Conservation (phyloP, 2,113 vertebrate species). For the Strix uralensis region DNA sequence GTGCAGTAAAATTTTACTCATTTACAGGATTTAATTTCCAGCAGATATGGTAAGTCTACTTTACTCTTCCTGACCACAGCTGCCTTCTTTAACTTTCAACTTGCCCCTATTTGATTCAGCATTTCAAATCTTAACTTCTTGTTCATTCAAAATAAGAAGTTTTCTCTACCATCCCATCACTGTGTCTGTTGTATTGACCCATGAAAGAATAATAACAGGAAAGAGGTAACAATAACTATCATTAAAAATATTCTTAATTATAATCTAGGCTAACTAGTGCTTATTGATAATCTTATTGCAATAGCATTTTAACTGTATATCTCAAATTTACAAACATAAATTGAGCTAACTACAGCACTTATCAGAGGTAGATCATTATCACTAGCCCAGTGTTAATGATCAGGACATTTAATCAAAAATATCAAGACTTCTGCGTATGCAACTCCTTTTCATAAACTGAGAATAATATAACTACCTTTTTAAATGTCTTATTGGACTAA, state of each 20-base stretch:
- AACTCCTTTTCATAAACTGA: not conserved
- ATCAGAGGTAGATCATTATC: not conserved
- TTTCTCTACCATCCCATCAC: not conserved
- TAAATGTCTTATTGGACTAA: not conserved
- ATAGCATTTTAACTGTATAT: not conserved
- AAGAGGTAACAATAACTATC: not conserved
- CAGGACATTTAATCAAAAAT: not conserved
- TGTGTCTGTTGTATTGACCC: not conserved
- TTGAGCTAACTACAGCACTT: not conserved
- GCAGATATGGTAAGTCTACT: not conserved
- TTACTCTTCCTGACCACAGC: not conserved
- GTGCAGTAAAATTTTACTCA: not conserved
- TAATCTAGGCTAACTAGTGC: not conserved
- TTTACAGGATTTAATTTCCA: not conserved
- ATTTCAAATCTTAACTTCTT: not conserved
- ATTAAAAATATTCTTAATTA: not conserved
- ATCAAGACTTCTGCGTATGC: not conserved
- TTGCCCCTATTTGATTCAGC: not conserved
- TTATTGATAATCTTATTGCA: not conserved
- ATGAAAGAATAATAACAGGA: not conserved
- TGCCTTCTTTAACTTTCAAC: not conserved
- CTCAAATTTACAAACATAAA: not conserved
- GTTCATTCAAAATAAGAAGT: not conserved
- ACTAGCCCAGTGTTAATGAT: not conserved
- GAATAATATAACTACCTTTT: not conserved